A percentile compares a stretch with the other conserved stretches of the same genome.
These are phyloP conservation scores for Axinella damicornis DNA, from an alignment of 37 sponge, comb jelly and placozoan species.

Conservation along the genomic window DNA sequence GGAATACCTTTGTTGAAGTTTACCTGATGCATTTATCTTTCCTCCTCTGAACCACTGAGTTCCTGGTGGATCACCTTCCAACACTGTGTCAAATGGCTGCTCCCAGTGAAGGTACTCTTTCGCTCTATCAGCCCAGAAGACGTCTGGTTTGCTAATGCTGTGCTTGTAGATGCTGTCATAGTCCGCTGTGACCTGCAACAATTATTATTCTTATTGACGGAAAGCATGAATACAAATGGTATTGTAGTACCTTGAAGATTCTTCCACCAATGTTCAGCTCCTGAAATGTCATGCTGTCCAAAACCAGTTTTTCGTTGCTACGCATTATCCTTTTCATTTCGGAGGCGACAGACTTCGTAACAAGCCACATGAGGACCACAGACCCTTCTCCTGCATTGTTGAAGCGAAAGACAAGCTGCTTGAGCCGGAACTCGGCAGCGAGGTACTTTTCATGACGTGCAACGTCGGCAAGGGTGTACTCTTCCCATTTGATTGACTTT, in stretches of 20 bases:
- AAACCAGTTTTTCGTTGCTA: no score
- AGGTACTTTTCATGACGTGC: not conserved
- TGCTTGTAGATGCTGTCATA: slow-evolving; percentile 41
- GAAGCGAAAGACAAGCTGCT: not conserved
- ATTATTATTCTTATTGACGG: not conserved
- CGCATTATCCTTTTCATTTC: not conserved
- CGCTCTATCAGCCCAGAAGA: slow-evolving; percentile 76
- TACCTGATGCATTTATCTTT: slow-evolving; percentile 81
- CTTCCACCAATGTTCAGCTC: no score
- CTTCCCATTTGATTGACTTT: not conserved
- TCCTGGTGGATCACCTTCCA: slow-evolving; percentile 64
- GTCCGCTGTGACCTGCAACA: not conserved
- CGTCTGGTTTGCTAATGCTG: slow-evolving; percentile 60
- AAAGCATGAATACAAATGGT: no score
- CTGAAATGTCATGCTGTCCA: no score
- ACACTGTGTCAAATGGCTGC: slow-evolving; percentile 53
- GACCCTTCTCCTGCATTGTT: not conserved
- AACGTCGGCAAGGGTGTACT: not conserved
- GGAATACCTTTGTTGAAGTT: no score
- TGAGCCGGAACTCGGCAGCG: not conserved
- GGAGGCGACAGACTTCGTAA: not conserved
- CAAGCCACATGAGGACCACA: slow-evolving; percentile 5
- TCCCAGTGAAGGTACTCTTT: slow-evolving; percentile 63
- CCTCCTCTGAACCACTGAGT: slow-evolving; percentile 85
- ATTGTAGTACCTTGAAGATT: no score